Base-by-base conservation (phyloP, 2,113 vertebrate genomes). In the Phycodurus eques region DNA sequence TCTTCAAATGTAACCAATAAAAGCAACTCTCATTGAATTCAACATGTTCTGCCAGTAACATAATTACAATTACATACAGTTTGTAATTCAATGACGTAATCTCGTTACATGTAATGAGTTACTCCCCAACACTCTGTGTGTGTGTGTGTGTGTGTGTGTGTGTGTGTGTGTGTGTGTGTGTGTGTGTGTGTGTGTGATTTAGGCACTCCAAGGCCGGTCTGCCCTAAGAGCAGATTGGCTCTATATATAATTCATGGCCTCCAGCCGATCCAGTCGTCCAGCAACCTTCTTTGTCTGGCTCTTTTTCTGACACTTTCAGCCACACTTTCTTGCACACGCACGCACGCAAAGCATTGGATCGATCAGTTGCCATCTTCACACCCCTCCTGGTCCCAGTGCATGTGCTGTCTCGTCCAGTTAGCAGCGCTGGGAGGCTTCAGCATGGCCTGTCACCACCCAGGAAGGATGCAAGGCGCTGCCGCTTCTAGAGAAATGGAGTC, bases 161-260 rank as follows among this genome's bases (percentile, higher is more conserved):
- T 6, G 6, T 39, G 6, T 39, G 4, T 6, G 6, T 39, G 6
- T 39, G 4, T 6, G 6, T 39, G 6, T 62, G 49, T 73, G 57
- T 76, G 46, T 56, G 66, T 70, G 68, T 70, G 64, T 43, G 43
- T n/a, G 47, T 67, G 42, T 57, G 67, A 64, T 46, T 61, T 85
- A 90, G 84, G 90, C 83, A 86, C 86, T 74, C 46, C 61, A 79
- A 84, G 81, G 74, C 70, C 74, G 20, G 70, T 77, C 83, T 88
- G 90, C 87, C 89, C 88, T 85, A 80, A 88, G 85, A 92, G 89
- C 92, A 92, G 90, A 92, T 91, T 92, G 68, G 76, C 64, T 88
- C 89, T 87, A 91, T 94, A 91, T 94, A 92, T 92, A 93, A 95
- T 94, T 94, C 93, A 93, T 92, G 89, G 85, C 88, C 88, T 91